Base-by-base conservation (phyloP, 2,113 vertebrate genomes). In the Sigmodon hispidus region DNA sequence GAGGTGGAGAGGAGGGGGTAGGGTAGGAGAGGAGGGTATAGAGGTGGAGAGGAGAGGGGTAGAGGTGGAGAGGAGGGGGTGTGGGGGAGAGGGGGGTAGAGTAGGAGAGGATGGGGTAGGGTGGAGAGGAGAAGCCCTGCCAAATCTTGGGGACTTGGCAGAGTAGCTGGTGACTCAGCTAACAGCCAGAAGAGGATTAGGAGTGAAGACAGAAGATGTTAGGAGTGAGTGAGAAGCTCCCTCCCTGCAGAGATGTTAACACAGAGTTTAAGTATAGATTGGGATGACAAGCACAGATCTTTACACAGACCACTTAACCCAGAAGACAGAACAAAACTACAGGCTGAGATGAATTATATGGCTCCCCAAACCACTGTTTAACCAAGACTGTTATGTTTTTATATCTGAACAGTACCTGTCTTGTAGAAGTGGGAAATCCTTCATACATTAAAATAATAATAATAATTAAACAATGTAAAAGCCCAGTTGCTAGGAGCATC, bases 81-180 rank as follows among this genome's bases (percentile, higher is more conserved):
- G 29, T 1, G 10, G 36, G 1, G 21, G n/a, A 11, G 5, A 43
- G 7, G 45, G 2, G n/a, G n/a, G n/a, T n/a, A n/a, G n/a, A n/a
- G n/a, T n/a, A 15, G 2, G 7, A 1, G 22, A 15, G 16, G 31
- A 19, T 8, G 50, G 24, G n/a, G n/a, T n/a, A 88, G 5, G 75
- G 24, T 7, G 61, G 70, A 21, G 26, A 80, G 63, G 34, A 4
- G 31, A 13, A 15, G 19, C 76, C 26, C 67, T 91, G n/a, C 36
- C 67, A 57, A 36, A 34, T 77, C 50, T 69, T 94, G 87, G 52
- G 31, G 19, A 76, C 92, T 73, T 70, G 45, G 63, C 48, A 81
- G 34, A 55, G 75, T 65, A 52, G 15, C 83, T 95, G 93, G 72
- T 67, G 55, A 67, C 69, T 96, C 94, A 89, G 45, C 17, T 17